Evolutionary conservation across 1,140 invertebrate genomes (phyloP), one percentile per base, ranked within the genome.

Genomic region (Cardiocondyla obscurior): DNA sequence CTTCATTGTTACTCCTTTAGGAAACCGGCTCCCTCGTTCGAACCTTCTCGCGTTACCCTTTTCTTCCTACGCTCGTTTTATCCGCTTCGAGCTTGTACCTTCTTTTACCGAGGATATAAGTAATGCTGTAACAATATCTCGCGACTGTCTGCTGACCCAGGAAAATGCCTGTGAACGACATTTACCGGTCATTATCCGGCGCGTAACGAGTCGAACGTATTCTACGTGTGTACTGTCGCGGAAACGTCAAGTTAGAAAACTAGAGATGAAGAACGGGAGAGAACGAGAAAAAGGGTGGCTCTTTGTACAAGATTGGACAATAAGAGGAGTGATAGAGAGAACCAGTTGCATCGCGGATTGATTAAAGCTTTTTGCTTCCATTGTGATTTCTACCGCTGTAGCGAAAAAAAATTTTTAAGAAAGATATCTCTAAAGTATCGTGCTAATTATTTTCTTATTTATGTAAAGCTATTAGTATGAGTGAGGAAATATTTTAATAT

Each of bases 1-100:
- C 79, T 82, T 83, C 87, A 83, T 90, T 88, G 87, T 90, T 90
- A 90, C 65, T n/a, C 65, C 81, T 65, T 28, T 28, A 28, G n/a
- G 39, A 49, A 12, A 5, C 16, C 44, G 64, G 73, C 36, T 64
- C 36, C 36, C 55, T 74, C n/a, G 53, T 14, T 83, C 67, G 44
- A 55, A 25, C n/a, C 58, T 73, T 74, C 70, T 67, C 46, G 36
- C 49, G 60, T 77, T 55, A 62, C 57, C 51, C 55, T n/a, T 42
- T 49, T 79, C 22, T 57, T 6, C 16, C 19, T 7, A 39, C 10
- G 39, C 36, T 39, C 2, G 10, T 10, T 44, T 39, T 33, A 39
- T 19, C 36, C 42, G 22, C 36, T 22, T 42, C 10, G 53, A 73
- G 30, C 19, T 62, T 33, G 42, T 19, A 33, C 5, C 19, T 25